Percentiles rank a stretch among this genome's conserved stretches.
Evolutionary conservation across 1,140 invertebrate genomes (phyloP).

Genomic region (Aphis craccivora): DNA sequence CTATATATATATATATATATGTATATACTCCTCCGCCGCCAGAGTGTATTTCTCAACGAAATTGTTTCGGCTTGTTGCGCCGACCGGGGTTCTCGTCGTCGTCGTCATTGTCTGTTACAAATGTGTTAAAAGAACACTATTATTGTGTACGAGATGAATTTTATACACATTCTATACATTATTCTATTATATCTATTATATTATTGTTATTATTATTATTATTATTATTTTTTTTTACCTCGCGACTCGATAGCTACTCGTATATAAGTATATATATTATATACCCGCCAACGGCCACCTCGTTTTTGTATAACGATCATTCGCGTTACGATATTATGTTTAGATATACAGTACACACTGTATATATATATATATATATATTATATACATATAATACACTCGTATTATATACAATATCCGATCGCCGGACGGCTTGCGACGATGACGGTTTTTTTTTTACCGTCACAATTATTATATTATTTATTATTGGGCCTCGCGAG

Average conservation of each 20-base stretch:
- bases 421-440: neutral
- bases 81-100: neutral
- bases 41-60: slow-evolving; percentile 42
- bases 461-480: neutral
- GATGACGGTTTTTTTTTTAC: neutral
- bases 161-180: slow-evolving; percentile 49
- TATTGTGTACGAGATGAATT: slow-evolving; percentile 54
- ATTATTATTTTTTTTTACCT: slow-evolving; percentile 26
- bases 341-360: neutral
- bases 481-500: neutral
- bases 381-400: neutral
- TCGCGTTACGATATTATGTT: slow-evolving; percentile 2
- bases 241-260: neutral
- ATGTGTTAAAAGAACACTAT: slow-evolving; percentile 56
- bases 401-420: neutral
- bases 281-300: slow-evolving; percentile 27
- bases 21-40: neutral
- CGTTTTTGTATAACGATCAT: slow-evolving; percentile 40
- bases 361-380: neutral
- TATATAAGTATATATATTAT: neutral
- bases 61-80: slow-evolving; percentile 54
- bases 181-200: slow-evolving; percentile 44
- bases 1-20: neutral
- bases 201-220: slow-evolving; percentile 45
- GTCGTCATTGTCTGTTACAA: slow-evolving; percentile 48